phyloP scores from a whole-genome alignment of 2,888 invertebrate genomes.

The Epistrophe grossulariae region DNA sequence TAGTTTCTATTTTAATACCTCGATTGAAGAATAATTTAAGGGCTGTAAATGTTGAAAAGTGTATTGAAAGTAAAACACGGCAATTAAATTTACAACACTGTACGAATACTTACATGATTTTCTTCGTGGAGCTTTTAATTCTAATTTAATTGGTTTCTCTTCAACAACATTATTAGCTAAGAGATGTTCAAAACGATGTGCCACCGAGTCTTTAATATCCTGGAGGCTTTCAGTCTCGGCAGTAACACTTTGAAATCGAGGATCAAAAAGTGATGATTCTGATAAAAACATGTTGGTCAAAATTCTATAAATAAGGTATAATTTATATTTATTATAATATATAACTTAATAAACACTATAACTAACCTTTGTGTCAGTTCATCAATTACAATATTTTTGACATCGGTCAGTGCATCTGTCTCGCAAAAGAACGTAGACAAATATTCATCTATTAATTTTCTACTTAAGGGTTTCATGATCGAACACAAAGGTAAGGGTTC shows the following conservation, averaged over 20 bases:
- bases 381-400: constrained; percentile 76
- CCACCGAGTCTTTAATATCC: constrained; percentile 63
- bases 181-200: constrained; percentile 71
- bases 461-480: constrained; percentile 78
- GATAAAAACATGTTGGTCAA: constrained; percentile 76
- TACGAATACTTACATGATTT: constrained; percentile 71
- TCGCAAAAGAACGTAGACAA: constrained; percentile 76
- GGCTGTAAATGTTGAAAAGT: constrained; percentile 63
- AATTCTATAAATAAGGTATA: constrained; percentile 62
- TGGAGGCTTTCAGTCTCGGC: constrained; percentile 67
- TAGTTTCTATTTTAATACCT: constrained; percentile 40
- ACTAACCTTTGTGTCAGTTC: constrained; percentile 77
- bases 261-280: constrained; percentile 79
- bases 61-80: not conserved
- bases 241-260: constrained; percentile 78
- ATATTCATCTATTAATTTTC: constrained; percentile 78
- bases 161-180: constrained; percentile 44
- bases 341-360: not conserved
- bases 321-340: not conserved
- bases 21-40: constrained; percentile 78
- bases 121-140: constrained; percentile 40
- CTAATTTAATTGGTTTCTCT: constrained; percentile 50
- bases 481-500: constrained; percentile 78
- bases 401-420: constrained; percentile 66
- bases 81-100: not conserved